Conservation (phyloP, 2,113 vertebrate genomes). For the Alaudala cheleensis region DNA sequence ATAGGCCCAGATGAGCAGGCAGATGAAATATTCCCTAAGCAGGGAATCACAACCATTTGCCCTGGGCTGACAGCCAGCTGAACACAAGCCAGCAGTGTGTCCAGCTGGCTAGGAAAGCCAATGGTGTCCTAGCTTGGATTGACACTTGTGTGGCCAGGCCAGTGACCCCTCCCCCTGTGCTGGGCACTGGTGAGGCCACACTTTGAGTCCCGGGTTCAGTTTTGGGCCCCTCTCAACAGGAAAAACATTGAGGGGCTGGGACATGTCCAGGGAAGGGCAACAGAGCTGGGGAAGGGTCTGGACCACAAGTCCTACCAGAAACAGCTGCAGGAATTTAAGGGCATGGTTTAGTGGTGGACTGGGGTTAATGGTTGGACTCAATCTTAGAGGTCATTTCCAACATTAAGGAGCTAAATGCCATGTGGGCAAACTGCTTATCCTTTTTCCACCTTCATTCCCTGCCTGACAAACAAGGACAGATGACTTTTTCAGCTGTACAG, state of each 20-base stretch:
- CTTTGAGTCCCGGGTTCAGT: fast-evolving
- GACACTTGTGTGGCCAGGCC: background rate
- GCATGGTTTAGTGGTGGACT: background rate
- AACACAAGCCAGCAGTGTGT: background rate
- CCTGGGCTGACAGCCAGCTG: background rate
- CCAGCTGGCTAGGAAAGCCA: background rate
- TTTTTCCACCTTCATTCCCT: background rate
- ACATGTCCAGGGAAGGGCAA: background rate
- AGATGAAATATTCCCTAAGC: background rate
- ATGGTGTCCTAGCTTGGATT: background rate
- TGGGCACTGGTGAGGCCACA: background rate
- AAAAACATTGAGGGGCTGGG: background rate
- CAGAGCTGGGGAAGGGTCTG: background rate
- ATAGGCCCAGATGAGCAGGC: background rate
- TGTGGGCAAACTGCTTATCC: background rate
- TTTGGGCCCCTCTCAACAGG: background rate
- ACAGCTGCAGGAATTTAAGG: background rate
- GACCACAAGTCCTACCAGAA: background rate
- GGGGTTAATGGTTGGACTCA: background rate
- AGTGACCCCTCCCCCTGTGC: background rate
- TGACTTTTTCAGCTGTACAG: background rate
- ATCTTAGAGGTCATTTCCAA: background rate
- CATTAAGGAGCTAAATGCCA: background rate
- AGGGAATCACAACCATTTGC: background rate
- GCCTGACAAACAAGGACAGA: background rate